These are phyloP conservation scores for Sebastes jordani DNA, from an alignment of 2,797 vertebrate species.

Conservation along the genomic window DNA sequence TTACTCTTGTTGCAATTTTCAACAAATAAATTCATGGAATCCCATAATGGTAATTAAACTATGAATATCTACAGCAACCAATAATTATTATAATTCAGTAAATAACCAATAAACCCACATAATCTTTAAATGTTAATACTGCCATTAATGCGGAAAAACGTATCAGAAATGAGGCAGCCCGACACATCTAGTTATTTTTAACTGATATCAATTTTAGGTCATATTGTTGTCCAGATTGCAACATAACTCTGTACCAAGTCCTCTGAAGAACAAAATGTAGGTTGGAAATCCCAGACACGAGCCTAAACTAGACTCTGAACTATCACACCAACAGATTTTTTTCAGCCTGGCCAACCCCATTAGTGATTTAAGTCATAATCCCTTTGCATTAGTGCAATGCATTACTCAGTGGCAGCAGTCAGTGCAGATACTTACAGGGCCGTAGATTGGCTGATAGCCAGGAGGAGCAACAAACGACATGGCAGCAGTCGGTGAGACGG, in stretches of 20 bases:
- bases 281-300: not conserved
- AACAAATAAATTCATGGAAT: not conserved
- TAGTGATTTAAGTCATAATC: not conserved
- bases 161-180: not conserved
- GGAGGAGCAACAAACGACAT: conserved; percentile 85
- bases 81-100: too few relatives aligned
- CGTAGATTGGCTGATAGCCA: conserved; percentile 86
- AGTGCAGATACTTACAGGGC: conserved; percentile 82
- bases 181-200: not conserved
- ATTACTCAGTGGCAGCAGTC: not conserved
- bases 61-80: not conserved
- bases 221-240: not conserved
- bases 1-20: not conserved
- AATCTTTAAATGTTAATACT: not conserved
- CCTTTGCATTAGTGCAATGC: not conserved
- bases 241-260: not conserved
- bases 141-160: not conserved
- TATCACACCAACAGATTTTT: not conserved
- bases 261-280: not conserved
- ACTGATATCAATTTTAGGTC: not conserved
- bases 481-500: conserved; percentile 13
- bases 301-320: not conserved
- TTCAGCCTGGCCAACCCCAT: too few relatives aligned
- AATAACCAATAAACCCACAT: not conserved
- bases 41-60: not conserved